Base-by-base conservation (phyloP, 2,797 vertebrate species). In the Tinamus major region DNA sequence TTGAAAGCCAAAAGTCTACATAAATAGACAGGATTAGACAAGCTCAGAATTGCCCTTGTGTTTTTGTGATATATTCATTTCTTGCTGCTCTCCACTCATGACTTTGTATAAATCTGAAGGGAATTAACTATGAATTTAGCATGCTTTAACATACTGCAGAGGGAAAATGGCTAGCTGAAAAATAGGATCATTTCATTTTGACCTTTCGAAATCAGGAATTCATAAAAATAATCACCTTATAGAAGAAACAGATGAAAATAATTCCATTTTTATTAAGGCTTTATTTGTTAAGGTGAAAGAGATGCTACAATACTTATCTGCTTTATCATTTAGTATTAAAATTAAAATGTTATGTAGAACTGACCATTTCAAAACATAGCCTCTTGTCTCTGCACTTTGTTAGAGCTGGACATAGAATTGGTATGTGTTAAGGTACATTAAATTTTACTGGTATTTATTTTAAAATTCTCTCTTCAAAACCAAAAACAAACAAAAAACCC, bases 261-360 rank as follows among this genome's bases (percentile, higher is more conserved):
- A 92, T 89, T 41, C 33, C 61, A 26, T 63, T 90, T 94, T 94
- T 77, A 79, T 82, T 86, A 95, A 95, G 90, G 92, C 87, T 95
- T 96, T 95, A 44, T 76, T 91, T 93, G 75, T 75, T 96, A 87
- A 94, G 83, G 48, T 93, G 72, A 93, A 83, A 96, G 88, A 95
- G 74, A 63, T 86, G 61, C 61, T 96, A 87, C 51, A 90, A 94
- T 91, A 63, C 88, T 92, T 27, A 83, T 81, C 84, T 69, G 42
- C 33, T 49, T 71, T 85, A 46, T 35, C n/a, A 41, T 69, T 91
- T 86, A 91, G 76, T 90, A 93, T 64, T 70, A 81, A 68, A 92
- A 84, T 3, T 9, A 18, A 81, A 69, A 80, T 65, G 15, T 74
- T 61, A 71, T 12, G 44, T 55, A 90, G 48, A 23, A 67, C n/a